These are phyloP conservation scores for Campaea margaritaria DNA, from an alignment of 2,888 invertebrate genomes.

Conservation along the genomic window DNA sequence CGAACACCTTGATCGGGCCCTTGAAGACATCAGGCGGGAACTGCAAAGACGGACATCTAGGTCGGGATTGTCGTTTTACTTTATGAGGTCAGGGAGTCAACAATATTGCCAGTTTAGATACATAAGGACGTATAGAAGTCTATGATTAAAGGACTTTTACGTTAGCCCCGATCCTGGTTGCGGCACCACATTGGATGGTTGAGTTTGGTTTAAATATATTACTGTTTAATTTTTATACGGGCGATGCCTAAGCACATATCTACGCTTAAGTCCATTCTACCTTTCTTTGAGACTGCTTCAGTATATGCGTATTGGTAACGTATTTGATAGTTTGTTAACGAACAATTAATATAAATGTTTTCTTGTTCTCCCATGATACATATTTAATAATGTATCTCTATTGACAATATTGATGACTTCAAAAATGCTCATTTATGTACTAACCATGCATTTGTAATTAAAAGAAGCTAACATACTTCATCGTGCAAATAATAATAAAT, in stretches of 20 bases:
- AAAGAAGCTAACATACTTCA: background rate
- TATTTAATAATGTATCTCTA: background rate
- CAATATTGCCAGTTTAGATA: constrained; percentile 30
- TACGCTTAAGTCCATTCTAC: too few species aligned
- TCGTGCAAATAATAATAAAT: constrained; percentile 23
- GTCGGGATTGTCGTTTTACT: constrained; percentile 8
- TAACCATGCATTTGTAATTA: constrained; percentile 14
- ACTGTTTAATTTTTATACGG: too few species aligned
- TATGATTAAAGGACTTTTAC: too few species aligned
- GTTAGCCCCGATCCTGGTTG: too few species aligned
- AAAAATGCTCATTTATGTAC: constrained; percentile 12
- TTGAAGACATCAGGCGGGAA: constrained; percentile 66
- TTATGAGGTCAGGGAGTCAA: constrained; percentile 8
- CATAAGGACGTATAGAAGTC: background rate
- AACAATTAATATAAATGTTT: background rate
- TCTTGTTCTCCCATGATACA: background rate
- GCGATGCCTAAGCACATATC: too few species aligned
- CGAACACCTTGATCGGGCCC: constrained; percentile 87
- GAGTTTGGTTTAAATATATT: background rate
- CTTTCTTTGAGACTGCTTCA: too few species aligned
- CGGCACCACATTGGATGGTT: too few species aligned
- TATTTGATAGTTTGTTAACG: too few species aligned
- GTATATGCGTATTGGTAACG: too few species aligned
- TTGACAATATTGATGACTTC: constrained; percentile 33
- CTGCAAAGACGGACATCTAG: constrained; percentile 52